Evolutionary conservation across 2,888 invertebrate genomes (phyloP).

Genomic region (Seira ritae): DNA sequence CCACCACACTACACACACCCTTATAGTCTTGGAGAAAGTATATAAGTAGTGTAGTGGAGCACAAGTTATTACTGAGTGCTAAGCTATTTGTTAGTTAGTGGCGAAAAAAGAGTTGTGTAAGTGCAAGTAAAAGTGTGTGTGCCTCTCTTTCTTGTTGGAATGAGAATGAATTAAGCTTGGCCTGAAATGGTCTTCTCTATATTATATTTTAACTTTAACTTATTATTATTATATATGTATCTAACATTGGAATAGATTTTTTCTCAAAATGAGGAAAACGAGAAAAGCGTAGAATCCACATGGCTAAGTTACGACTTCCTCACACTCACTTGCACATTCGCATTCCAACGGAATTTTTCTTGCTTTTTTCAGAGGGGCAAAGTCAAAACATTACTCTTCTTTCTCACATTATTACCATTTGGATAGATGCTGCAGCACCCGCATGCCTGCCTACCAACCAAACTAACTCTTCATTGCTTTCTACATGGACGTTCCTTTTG

Average conservation of each 20-base stretch:
- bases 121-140: too few species aligned
- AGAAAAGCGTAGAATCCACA: not conserved
- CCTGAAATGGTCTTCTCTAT: too few species aligned
- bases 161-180: not conserved
- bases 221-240: too few species aligned
- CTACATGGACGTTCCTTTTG: not conserved
- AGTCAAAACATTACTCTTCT: constrained; percentile 7
- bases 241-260: too few species aligned
- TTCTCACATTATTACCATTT: constrained; percentile 30
- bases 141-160: not conserved
- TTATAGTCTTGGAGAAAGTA: not conserved
- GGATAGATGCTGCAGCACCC: not conserved
- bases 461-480: too few species aligned
- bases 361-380: not conserved
- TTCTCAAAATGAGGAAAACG: not conserved
- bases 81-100: constrained; percentile 33
- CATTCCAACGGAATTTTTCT: not conserved
- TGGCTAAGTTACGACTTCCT: not conserved
- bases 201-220: too few species aligned
- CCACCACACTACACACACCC: not conserved
- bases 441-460: too few species aligned
- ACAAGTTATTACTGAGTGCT: constrained; percentile 39
- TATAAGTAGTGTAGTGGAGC: constrained; percentile 27
- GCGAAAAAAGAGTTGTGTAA: not conserved
- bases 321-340: not conserved